phyloP scores from a whole-genome alignment of 2,797 vertebrate species.

The Numenius phaeopus region DNA sequence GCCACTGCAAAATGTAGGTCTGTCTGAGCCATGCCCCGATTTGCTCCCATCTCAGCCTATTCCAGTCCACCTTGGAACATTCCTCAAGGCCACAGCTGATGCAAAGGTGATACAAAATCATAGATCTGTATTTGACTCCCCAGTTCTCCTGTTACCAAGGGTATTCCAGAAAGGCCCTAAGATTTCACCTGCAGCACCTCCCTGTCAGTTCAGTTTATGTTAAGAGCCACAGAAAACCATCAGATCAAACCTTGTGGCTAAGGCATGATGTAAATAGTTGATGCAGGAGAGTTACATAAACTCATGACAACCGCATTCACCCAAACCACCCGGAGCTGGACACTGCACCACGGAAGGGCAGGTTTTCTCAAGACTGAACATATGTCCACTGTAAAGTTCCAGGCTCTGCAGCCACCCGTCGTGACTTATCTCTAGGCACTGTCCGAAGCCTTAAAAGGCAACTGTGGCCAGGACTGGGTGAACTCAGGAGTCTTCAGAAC shows the following conservation, averaged over 20 bases:
- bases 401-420: background rate
- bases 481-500: background rate
- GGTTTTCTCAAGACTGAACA: background rate
- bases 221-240: background rate
- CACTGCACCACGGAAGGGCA: background rate
- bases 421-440: background rate
- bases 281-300: background rate
- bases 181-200: constrained; percentile 27
- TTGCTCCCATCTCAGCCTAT: constrained; percentile 42
- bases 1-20: constrained; percentile 37
- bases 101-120: constrained; percentile 56
- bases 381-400: background rate
- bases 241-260: background rate
- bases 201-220: constrained; percentile 25
- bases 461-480: background rate
- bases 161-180: background rate
- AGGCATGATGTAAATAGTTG: background rate
- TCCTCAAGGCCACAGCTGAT: background rate
- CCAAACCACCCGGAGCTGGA: background rate
- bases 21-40: constrained; percentile 15
- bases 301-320: background rate
- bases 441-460: background rate
- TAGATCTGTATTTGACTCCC: constrained; percentile 8
- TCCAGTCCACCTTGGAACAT: constrained; percentile 45
- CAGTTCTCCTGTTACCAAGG: background rate